A percentile compares a stretch with the other conserved stretches of the same genome.
These are phyloP conservation scores for Cephus sareptanus DNA, from an alignment of 2,888 invertebrate species.

Conservation along the genomic window DNA sequence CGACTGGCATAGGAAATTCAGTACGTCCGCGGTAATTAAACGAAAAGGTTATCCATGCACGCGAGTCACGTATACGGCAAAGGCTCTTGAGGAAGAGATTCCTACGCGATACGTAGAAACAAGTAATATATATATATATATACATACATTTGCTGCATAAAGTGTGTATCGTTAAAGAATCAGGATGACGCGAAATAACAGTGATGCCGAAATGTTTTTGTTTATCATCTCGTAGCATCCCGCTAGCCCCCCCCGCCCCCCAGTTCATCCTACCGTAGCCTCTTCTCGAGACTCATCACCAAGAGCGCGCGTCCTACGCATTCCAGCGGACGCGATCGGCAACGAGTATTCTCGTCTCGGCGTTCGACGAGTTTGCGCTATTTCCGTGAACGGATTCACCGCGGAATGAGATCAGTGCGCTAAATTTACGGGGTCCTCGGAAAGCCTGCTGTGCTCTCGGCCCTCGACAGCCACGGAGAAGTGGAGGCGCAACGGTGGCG, in stretches of 20 bases:
- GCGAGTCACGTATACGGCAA: no score
- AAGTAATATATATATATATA: no score
- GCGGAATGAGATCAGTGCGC: conserved; percentile 57
- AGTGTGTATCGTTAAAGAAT: no score
- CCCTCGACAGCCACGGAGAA: background rate
- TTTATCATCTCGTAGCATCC: background rate
- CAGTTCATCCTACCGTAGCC: background rate
- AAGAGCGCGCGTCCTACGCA: conserved; percentile 23
- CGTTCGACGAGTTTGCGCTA: conserved; percentile 39
- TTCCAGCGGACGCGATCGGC: background rate
- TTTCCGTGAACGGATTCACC: conserved; percentile 53
- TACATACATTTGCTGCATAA: no score
- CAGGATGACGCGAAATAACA: no score
- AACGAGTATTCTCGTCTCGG: conserved; percentile 22
- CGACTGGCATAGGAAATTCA: no score
- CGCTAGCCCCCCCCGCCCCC: background rate
- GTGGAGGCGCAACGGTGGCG: background rate
- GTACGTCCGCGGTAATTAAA: no score
- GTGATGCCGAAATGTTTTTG: background rate
- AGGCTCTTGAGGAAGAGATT: no score
- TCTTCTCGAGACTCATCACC: conserved; percentile 38
- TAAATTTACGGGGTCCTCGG: conserved; percentile 46
- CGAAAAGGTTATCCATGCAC: no score
- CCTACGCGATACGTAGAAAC: no score
- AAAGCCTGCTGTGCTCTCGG: background rate